phyloP scores from a whole-genome alignment of 2,888 invertebrate species.

The Tridacna gigas region DNA sequence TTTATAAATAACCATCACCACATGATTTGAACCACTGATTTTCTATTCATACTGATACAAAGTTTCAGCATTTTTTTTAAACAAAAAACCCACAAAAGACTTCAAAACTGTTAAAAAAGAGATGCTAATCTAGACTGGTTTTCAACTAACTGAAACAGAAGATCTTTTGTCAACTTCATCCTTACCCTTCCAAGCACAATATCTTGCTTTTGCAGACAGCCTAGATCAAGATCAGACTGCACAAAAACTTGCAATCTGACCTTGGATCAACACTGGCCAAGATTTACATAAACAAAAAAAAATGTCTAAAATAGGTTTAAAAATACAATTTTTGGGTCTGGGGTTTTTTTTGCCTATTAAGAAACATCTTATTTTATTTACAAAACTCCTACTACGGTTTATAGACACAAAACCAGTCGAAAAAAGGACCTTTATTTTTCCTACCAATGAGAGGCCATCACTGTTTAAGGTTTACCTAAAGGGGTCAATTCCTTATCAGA shows the following conservation, averaged over 20 bases:
- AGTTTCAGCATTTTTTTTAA: slow-evolving; percentile 26
- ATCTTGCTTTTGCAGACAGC: too few relatives aligned
- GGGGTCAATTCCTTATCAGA: slow-evolving; percentile 27
- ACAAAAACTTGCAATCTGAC: too few relatives aligned
- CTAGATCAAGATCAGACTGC: too few relatives aligned
- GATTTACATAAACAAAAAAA: too few relatives aligned
- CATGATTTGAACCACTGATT: slow-evolving; percentile 21
- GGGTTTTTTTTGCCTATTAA: too few relatives aligned
- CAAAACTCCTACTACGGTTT: too few relatives aligned
- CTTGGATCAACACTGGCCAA: too few relatives aligned
- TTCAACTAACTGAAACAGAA: slow-evolving; percentile 24
- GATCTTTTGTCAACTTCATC: slow-evolving; percentile 19
- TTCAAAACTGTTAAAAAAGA: slow-evolving; percentile 28
- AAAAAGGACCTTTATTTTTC: slow-evolving; percentile 9
- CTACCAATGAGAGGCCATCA: slow-evolving; percentile 9
- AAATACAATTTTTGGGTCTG: too few relatives aligned
- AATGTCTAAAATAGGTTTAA: too few relatives aligned
- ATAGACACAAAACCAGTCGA: too few relatives aligned
- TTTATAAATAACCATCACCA: slow-evolving; percentile 2
- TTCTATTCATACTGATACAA: slow-evolving; percentile 25
- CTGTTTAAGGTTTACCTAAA: slow-evolving; percentile 5
- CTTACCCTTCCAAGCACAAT: too few relatives aligned
- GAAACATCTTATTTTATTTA: too few relatives aligned
- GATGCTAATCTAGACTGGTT: slow-evolving; percentile 19
- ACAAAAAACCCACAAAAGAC: slow-evolving; percentile 10